A percentile compares a stretch with the other conserved stretches of the same genome.
phyloP scores from a whole-genome alignment of 2,888 invertebrate species.

The Athalia rosae region DNA sequence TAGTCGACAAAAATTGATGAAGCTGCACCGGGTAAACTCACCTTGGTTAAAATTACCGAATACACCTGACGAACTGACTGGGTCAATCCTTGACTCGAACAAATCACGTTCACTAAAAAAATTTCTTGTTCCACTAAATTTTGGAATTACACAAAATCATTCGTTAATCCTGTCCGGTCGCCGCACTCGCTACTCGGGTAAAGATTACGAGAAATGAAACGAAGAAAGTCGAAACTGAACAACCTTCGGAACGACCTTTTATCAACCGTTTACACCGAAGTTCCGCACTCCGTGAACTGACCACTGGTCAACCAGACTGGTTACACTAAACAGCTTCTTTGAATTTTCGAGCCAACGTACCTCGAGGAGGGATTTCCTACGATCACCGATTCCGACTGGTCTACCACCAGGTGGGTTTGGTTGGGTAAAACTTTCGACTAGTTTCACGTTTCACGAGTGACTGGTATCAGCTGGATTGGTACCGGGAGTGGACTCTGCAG shows the following conservation, averaged over 20 bases:
- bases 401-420: constrained; percentile 29
- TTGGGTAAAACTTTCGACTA: constrained; percentile 56
- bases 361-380: constrained; percentile 30
- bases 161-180: too few relatives aligned
- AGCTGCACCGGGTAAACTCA: background rate
- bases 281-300: constrained; percentile 16
- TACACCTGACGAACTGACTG: background rate
- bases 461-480: constrained; percentile 51
- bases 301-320: constrained; percentile 9
- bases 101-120: background rate
- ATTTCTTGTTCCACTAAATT: too few relatives aligned
- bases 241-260: background rate
- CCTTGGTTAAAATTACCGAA: constrained; percentile 11
- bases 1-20: background rate
- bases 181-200: background rate
- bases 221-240: background rate
- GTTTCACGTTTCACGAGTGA: constrained; percentile 61
- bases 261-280: background rate
- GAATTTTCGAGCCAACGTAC: constrained; percentile 30
- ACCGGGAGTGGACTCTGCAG: constrained; percentile 18
- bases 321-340: constrained; percentile 19
- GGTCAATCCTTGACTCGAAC: background rate
- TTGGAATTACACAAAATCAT: too few relatives aligned
- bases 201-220: background rate
- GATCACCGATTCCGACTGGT: constrained; percentile 3